Conservation (phyloP, 2,797 vertebrate genomes). For the Varecia variegata region DNA sequence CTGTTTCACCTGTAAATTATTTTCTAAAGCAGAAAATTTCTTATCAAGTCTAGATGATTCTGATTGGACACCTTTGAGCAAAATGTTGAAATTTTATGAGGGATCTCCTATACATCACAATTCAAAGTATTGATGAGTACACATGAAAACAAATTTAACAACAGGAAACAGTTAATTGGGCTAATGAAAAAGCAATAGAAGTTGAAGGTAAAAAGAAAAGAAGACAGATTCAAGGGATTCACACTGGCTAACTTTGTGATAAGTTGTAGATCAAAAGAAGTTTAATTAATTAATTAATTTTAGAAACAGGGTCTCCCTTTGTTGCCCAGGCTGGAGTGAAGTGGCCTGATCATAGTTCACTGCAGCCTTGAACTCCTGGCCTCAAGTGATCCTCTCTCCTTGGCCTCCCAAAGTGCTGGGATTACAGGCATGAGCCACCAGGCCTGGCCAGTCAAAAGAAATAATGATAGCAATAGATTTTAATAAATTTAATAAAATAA, state of each 20-base stretch:
- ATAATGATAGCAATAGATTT: background rate
- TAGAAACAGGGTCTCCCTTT: too few species aligned
- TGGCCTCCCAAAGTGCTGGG: too few species aligned
- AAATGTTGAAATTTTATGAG: constrained; percentile 21
- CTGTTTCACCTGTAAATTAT: background rate
- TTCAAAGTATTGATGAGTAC: background rate
- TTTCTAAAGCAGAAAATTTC: background rate
- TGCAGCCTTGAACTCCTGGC: too few species aligned
- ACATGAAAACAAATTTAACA: background rate
- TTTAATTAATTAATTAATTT: too few species aligned
- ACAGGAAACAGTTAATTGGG: background rate
- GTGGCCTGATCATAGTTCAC: too few species aligned
- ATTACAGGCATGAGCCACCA: too few species aligned
- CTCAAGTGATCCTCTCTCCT: too few species aligned
- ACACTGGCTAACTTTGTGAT: background rate
- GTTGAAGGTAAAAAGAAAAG: background rate
- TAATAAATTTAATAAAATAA: constrained; percentile 15
- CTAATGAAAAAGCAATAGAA: background rate
- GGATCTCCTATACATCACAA: background rate
- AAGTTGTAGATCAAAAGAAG: background rate
- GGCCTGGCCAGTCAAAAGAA: too few species aligned
- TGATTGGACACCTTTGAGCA: background rate
- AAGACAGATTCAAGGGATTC: background rate
- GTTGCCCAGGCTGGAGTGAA: too few species aligned
- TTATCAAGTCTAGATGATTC: background rate